These are phyloP conservation scores for Arctocebus calabarensis DNA, from an alignment of 2,797 vertebrate genomes.

Conservation along the genomic window DNA sequence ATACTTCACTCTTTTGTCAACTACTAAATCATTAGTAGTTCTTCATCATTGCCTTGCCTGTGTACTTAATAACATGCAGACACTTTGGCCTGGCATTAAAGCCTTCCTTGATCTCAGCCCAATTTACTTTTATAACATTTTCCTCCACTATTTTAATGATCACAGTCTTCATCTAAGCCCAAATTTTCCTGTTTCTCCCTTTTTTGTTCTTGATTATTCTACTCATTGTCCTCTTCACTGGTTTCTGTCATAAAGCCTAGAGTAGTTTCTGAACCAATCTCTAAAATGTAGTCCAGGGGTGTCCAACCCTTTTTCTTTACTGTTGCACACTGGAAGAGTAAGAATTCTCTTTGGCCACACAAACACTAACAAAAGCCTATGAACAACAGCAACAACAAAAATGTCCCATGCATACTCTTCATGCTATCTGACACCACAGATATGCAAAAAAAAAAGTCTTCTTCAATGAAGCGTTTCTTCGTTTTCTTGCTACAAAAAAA, in stretches of 20 bases:
- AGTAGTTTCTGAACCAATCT: background rate
- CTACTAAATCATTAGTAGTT: background rate
- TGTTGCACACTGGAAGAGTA: no score
- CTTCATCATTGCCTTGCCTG: background rate
- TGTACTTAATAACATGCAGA: background rate
- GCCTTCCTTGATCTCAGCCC: background rate
- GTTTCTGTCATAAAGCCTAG: background rate
- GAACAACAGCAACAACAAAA: no score
- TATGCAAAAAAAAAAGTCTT: background rate
- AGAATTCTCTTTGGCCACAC: no score
- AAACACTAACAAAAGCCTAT: no score
- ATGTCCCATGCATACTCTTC: no score
- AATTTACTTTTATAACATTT: constrained; percentile 14
- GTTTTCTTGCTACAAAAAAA: background rate
- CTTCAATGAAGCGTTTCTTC: background rate
- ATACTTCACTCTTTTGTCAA: background rate
- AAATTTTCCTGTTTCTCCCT: background rate
- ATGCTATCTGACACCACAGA: no score
- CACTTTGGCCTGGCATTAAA: background rate
- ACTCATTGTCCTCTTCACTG: background rate
- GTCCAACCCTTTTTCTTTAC: no score
- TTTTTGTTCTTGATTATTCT: background rate
- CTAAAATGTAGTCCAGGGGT: background rate
- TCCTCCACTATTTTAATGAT: constrained; percentile 29
- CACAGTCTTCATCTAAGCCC: background rate